Base-by-base conservation (phyloP, 2,113 vertebrate species). In the Chamaea fasciata region DNA sequence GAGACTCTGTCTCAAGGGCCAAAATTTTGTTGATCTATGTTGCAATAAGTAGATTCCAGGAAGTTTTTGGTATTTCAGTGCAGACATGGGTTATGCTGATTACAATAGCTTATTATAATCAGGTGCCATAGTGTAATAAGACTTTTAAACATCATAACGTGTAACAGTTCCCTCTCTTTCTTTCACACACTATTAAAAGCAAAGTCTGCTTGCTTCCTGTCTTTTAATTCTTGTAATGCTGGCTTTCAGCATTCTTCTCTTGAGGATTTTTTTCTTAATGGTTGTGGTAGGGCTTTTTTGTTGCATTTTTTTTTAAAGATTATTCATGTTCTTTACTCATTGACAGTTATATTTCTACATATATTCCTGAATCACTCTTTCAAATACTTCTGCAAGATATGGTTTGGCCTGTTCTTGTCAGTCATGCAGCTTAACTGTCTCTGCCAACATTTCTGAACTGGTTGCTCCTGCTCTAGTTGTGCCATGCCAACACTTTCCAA, bases 381-480 rank as follows among this genome's bases (percentile, higher is more conserved):
- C 31, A 46, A 6, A 15, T 82, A 63, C 79, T 91, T 82, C 37
- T 24, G 37, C 2, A 9, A 79, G n/a, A 62, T 33, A 35, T 5
- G 9, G 17, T 56, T 79, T 88, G 56, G 15, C 56, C 42, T 75
- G 6, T 69, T 92, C 41, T 82, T 92, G 44, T 75, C 74, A 79
- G 35, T 71, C 52, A 82, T 42, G 52, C 62, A 39, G n/a, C 62
- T 87, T 79, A 1, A 2, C 26, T 83, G 20, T 57, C 23, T 59
- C 60, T 67, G 52, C 21, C 76, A 91, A 19, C 19, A 65, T 53
- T 85, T 94, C 50, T 74, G 57, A 90, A n/a, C 35, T 39, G 14
- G 21, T 30, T 18, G 33, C 50, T 53, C 33, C 26, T 70, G 18
- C 23, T 46, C 30, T 41, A 59, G 71, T 16, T 0, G 0, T 79